phyloP scores from a whole-genome alignment of 92 coral and sea anemone species.

The Metridium senile region DNA sequence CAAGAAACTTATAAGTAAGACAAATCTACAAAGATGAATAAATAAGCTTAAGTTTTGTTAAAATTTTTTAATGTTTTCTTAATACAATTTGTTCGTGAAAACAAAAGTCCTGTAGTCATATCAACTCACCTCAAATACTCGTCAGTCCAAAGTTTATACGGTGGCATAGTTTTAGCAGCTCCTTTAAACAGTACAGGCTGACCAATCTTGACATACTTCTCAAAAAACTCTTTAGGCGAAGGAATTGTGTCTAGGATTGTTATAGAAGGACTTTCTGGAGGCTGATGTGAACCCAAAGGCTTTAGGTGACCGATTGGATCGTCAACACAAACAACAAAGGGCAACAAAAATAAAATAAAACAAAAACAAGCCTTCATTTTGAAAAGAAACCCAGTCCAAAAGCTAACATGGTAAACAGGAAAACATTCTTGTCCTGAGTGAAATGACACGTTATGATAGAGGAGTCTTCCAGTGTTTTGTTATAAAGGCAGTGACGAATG shows the following conservation, averaged over 20 bases:
- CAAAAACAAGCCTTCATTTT: constrained; percentile 3
- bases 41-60: too few species aligned
- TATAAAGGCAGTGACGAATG: too few species aligned
- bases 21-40: too few species aligned
- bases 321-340: not conserved
- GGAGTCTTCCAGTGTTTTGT: constrained; percentile 46
- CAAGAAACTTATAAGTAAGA: too few species aligned
- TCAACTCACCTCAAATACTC: constrained; percentile 80
- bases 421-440: constrained; percentile 17
- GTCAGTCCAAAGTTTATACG: constrained; percentile 90
- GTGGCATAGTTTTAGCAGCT: constrained; percentile 86
- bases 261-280: constrained; percentile 71
- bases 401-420: constrained; percentile 13
- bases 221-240: constrained; percentile 74
- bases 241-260: constrained; percentile 54
- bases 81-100: too few species aligned
- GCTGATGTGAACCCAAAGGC: constrained; percentile 89
- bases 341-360: constrained; percentile 3
- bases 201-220: constrained; percentile 65
- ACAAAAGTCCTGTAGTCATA: too few species aligned
- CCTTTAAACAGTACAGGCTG: constrained; percentile 85
- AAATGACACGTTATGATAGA: not conserved
- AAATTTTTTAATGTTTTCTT: too few species aligned
- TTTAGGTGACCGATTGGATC: constrained; percentile 84
- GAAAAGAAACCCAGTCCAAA: not conserved